Evolutionary conservation across 2,888 invertebrate species (phyloP).

Genomic region (Seira musarum): DNA sequence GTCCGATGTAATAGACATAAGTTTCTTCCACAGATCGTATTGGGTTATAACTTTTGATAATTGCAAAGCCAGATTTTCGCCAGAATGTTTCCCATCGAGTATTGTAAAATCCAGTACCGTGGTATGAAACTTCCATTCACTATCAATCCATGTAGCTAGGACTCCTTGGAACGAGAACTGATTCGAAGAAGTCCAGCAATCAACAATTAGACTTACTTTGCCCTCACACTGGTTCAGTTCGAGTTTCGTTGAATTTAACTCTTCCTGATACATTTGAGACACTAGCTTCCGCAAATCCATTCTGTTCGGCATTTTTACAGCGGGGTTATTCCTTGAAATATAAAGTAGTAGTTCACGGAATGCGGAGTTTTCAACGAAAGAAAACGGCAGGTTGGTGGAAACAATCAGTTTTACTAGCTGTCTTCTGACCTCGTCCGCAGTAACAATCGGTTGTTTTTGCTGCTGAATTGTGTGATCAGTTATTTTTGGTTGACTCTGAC

Average conservation of each 20-base stretch:
- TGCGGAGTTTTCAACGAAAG: not conserved
- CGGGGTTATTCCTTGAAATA: not conserved
- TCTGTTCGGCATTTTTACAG: not conserved
- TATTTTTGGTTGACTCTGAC: not conserved
- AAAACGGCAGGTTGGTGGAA: not conserved
- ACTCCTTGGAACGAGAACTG: slow-evolving; percentile 23
- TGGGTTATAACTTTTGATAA: not conserved
- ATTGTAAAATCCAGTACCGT: not conserved
- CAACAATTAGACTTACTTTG: slow-evolving; percentile 24
- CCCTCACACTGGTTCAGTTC: too few species aligned
- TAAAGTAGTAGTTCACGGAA: slow-evolving; percentile 4
- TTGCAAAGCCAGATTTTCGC: not conserved
- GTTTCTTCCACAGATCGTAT: slow-evolving; percentile 22
- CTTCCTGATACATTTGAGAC: not conserved
- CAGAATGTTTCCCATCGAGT: slow-evolving; percentile 18
- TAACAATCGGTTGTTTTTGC: not conserved
- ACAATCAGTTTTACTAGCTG: not conserved
- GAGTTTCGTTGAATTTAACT: too few species aligned
- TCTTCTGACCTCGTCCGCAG: not conserved
- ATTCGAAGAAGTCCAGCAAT: slow-evolving; percentile 27
- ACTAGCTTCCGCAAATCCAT: too few species aligned
- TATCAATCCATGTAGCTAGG: slow-evolving; percentile 9
- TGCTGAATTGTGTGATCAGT: not conserved
- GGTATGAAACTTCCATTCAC: not conserved
- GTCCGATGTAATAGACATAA: slow-evolving; percentile 20